Base-by-base conservation (phyloP, 2,797 vertebrate genomes). In the Silurus lanzhouensis region DNA sequence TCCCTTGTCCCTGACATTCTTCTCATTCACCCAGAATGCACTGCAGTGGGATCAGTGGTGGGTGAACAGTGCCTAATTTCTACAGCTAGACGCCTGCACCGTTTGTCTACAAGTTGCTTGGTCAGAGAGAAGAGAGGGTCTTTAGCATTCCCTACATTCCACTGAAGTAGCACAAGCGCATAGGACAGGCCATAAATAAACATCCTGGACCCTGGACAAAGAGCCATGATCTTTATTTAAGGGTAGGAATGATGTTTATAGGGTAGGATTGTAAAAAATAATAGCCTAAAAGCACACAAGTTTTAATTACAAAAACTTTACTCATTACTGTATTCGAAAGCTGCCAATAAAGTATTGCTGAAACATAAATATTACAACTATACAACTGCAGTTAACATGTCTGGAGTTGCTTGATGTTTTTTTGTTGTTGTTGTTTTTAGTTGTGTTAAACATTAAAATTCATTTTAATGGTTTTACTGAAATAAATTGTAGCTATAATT, bases 71-170 rank as follows among this genome's bases (percentile, higher is more conserved):
- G 89, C 89, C 92, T 94, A 92, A 89, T 90, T 89, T 92, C 89
- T 92, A 89, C 91, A 86, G 87, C 79, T 77, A 91, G 92, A 93
- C 90, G 93, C 92, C 92, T 92, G 92, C 87, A 91, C 90, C 90
- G 86, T 92, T 93, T 93, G 91, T 94, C 92, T 93, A 92, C 86
- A 5, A 92, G 92, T 91, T 91, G 91, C 93, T 57, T 86, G 90
- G 90, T 93, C 90, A 82, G 78, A 84, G 63, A 67, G 91, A 91
- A 92, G 92, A 90, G 89, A 93, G 92, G 90, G 92, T 90, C 90
- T 92, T 90, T 90, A 88, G 90, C 92, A 96, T 96, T 95, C 94
- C 87, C 89, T 48, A 86, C 92, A 95, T 96, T 95, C 95, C 94
- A 91, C 87, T 84, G 82, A 88, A 85, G 88, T 90, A 93, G 91